These are phyloP conservation scores for Riptortus pedestris DNA, from an alignment of 1,140 invertebrate species.

Conservation along the genomic window DNA sequence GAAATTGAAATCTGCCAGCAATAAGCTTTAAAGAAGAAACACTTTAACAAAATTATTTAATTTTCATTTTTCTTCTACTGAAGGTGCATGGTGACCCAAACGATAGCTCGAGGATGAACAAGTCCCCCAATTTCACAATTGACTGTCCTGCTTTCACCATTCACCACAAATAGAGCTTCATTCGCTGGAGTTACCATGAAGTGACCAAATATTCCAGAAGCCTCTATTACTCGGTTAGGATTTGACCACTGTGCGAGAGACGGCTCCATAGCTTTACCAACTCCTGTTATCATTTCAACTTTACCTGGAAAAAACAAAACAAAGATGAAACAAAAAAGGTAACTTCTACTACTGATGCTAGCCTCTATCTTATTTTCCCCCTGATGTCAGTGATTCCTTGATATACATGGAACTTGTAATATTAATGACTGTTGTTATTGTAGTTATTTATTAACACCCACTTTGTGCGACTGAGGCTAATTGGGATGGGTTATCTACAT, in stretches of 20 bases:
- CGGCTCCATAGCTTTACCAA: slow-evolving; percentile 50
- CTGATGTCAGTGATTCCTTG: too few relatives aligned
- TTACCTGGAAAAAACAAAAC: slow-evolving; percentile 42
- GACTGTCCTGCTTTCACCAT: slow-evolving; percentile 59
- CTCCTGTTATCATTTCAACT: slow-evolving; percentile 68
- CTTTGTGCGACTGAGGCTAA: too few relatives aligned
- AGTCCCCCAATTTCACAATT: slow-evolving; percentile 67
- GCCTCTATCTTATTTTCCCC: too few relatives aligned
- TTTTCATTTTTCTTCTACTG: slow-evolving; percentile 30
- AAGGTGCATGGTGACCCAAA: slow-evolving; percentile 48
- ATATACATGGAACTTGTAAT: too few relatives aligned
- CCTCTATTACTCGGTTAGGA: slow-evolving; percentile 55
- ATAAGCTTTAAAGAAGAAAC: background rate
- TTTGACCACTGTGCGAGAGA: slow-evolving; percentile 53
- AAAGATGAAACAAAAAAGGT: background rate
- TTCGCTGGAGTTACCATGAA: slow-evolving; percentile 64
- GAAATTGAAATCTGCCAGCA: background rate
- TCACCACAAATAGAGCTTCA: slow-evolving; percentile 61
- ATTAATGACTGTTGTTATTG: too few relatives aligned
- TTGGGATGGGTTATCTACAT: too few relatives aligned
- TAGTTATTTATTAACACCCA: too few relatives aligned
- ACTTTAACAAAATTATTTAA: background rate
- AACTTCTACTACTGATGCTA: too few relatives aligned
- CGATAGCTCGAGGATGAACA: slow-evolving; percentile 51
- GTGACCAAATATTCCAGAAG: slow-evolving; percentile 58